phyloP scores from a whole-genome alignment of 2,888 invertebrate species.

The Prenolepis imparis region DNA sequence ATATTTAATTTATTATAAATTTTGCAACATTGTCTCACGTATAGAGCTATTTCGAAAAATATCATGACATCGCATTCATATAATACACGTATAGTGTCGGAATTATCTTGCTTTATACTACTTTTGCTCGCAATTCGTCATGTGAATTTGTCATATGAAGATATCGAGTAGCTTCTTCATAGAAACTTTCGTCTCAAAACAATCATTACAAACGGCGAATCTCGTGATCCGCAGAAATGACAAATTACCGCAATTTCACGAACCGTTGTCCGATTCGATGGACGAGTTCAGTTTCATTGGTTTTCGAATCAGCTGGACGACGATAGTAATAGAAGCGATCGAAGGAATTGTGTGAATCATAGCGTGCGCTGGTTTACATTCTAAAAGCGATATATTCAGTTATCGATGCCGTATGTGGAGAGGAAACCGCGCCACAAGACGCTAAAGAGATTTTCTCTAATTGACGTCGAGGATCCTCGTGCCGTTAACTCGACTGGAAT shows the following conservation, averaged over 20 bases:
- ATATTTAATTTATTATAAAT: not conserved
- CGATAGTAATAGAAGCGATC: not conserved
- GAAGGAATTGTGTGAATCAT: slow-evolving; percentile 20
- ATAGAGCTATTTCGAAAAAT: not conserved
- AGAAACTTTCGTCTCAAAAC: slow-evolving; percentile 14
- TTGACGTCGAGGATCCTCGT: slow-evolving; percentile 69
- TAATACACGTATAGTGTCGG: not conserved
- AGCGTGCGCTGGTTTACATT: slow-evolving; percentile 20
- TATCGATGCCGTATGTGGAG: slow-evolving; percentile 55
- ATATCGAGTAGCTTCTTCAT: not conserved
- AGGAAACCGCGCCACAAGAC: slow-evolving; percentile 31
- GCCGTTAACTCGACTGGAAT: slow-evolving; percentile 53
- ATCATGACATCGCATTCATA: not conserved
- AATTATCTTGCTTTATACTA: not conserved
- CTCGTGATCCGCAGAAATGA: slow-evolving; percentile 42
- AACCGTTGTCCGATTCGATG: slow-evolving; percentile 4
- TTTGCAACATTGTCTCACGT: not conserved
- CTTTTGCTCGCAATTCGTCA: slow-evolving; percentile 11
- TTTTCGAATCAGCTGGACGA: not conserved
- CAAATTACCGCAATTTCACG: slow-evolving; percentile 53
- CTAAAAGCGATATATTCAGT: slow-evolving; percentile 17
- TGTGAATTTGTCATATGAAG: not conserved
- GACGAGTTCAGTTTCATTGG: slow-evolving; percentile 8
- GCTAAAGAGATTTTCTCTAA: slow-evolving; percentile 72
- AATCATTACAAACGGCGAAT: slow-evolving; percentile 45